Evolutionary conservation across 2,888 invertebrate genomes (phyloP), one percentile per base, ranked within the genome.

Genomic region (Ochropacha duplaris): DNA sequence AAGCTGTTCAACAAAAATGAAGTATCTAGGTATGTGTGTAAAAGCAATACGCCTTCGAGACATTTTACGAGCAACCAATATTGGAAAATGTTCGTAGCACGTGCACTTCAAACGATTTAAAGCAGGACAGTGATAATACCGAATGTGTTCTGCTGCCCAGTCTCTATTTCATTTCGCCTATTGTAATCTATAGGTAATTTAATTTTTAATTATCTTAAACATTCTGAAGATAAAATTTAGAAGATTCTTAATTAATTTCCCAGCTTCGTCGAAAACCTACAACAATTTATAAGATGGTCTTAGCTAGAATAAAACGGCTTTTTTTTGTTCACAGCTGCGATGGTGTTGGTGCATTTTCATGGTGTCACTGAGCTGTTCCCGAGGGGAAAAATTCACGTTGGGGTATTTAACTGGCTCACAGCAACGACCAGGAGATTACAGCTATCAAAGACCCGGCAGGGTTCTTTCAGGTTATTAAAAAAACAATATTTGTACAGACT

Each of bases 381-480:
- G 66, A 16, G 86, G 83, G 34, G 90, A 96, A 71, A 94, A 94
- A 54, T 97, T 96, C 82, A 96, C 95, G 22, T 91, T 98, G 62
- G 97, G 97, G 54, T 98, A 98, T 85, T 90, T 98, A 66, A 98
- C 97, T 1, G 98, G 98, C 4, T 97, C 97, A 12, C 95, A 96
- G 79, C 93, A 98, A 62, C 93, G 95, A 60, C 95, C 95, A 22
- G 96, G 96, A 22, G 96, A 97, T 88, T 92, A 94, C 70, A 96
- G 95, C 83, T 98, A 98, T 83, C 95, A 95, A 58, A 94, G 96
- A 62, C 98, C 98, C 11, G 94, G 94, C 57, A 88, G 94, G 60
- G 94, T 94, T 34, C 94, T 95, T 59, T 95, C 95, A 71, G 93
- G 93, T 86, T 58, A 24, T 76, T 65, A 44, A 9, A 36, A 14